Conservation (phyloP, 2,888 invertebrate genomes). For the Zygaena filipendulae region DNA sequence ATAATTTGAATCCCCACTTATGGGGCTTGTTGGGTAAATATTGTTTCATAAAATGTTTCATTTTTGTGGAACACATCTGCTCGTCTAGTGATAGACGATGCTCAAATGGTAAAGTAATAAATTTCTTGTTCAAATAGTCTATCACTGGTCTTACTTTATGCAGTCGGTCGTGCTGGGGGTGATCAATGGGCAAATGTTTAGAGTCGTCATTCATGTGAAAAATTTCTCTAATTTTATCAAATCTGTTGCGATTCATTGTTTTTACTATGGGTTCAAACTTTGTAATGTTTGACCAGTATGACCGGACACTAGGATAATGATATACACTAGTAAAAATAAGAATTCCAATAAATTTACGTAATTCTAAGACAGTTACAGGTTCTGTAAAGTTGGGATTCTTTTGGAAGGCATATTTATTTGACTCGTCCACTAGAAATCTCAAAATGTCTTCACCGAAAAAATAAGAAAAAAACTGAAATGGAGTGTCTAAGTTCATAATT, state of each 20-base stretch:
- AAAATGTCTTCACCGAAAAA: slow-evolving; percentile 23
- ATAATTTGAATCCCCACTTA: no score
- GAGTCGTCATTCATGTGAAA: slow-evolving; percentile 21
- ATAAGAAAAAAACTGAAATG: slow-evolving; percentile 25
- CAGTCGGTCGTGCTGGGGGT: slow-evolving; percentile 21
- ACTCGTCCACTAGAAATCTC: slow-evolving; percentile 19
- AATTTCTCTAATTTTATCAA: slow-evolving; percentile 21
- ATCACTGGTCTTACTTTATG: slow-evolving; percentile 24
- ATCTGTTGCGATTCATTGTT: slow-evolving; percentile 22
- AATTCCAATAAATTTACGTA: slow-evolving; percentile 24
- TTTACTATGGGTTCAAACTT: slow-evolving; percentile 19
- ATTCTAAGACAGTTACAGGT: slow-evolving; percentile 21
- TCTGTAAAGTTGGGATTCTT: slow-evolving; percentile 24
- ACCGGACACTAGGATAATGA: slow-evolving; percentile 21
- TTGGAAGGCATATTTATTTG: slow-evolving; percentile 21
- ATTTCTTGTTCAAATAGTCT: slow-evolving; percentile 19
- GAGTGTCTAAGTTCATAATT: slow-evolving; percentile 23
- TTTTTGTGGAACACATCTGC: slow-evolving; percentile 19
- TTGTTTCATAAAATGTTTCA: slow-evolving; percentile 17
- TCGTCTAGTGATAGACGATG: slow-evolving; percentile 18
- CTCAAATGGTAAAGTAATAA: slow-evolving; percentile 17
- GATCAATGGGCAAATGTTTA: slow-evolving; percentile 19
- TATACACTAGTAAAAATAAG: slow-evolving; percentile 20
- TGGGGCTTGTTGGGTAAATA: slow-evolving; percentile 18
- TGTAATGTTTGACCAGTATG: slow-evolving; percentile 21